Evolutionary conservation across 2,797 vertebrate species (phyloP).

Genomic region (Rhinella marina): DNA sequence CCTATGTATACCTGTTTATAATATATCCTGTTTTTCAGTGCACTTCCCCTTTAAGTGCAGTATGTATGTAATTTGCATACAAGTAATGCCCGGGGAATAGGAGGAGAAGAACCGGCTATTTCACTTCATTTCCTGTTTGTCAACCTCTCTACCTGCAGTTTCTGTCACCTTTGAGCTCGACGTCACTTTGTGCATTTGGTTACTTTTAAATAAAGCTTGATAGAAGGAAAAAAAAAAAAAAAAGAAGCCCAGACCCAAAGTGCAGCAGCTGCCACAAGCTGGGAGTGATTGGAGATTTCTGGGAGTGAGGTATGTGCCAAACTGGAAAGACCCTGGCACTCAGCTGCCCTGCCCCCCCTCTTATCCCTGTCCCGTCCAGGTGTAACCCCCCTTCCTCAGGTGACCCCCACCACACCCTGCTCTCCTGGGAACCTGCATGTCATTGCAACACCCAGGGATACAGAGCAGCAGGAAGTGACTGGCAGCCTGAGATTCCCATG

Average conservation of each 20-base stretch:
- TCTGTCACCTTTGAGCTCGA: not conserved
- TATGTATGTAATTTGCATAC: not conserved
- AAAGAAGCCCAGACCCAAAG: slow-evolving; percentile 22
- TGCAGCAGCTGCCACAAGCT: slow-evolving; percentile 53
- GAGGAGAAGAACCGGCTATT: not conserved
- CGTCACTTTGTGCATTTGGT: slow-evolving; percentile 46
- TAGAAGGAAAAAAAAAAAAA: slow-evolving; percentile 24
- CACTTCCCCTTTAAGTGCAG: not conserved
- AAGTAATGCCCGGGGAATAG: not conserved
- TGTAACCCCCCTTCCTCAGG: slow-evolving; percentile 18
- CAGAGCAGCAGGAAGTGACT: slow-evolving; percentile 35
- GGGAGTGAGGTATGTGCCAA: slow-evolving; percentile 58
- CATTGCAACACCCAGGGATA: slow-evolving; percentile 19
- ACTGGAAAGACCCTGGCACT: slow-evolving; percentile 30
- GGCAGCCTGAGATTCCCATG: slow-evolving; percentile 24
- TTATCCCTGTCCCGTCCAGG: slow-evolving; percentile 3
- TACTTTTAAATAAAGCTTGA: slow-evolving; percentile 53
- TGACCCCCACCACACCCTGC: slow-evolving; percentile 44
- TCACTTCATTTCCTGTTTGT: not conserved
- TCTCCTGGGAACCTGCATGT: slow-evolving; percentile 19
- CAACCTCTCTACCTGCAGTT: slow-evolving; percentile 25
- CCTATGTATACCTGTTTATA: not conserved
- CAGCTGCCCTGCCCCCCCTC: not conserved
- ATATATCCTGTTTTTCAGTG: not conserved
- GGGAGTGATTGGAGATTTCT: slow-evolving; percentile 54